Conservation (phyloP, 2,113 vertebrate species). For the Phrynocephalus versicolor region DNA sequence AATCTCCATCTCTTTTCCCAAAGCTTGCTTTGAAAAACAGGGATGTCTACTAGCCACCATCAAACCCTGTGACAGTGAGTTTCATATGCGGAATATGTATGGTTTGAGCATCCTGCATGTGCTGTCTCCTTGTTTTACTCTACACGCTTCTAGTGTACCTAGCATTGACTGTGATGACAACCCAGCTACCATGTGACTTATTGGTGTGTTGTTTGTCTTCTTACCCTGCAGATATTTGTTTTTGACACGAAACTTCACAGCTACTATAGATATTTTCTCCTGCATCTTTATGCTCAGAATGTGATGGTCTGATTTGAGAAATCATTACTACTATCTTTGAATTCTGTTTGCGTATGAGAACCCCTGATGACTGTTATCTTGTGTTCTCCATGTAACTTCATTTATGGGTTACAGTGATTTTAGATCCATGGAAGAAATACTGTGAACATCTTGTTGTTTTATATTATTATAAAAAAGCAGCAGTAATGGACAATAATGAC, state of each 20-base stretch:
- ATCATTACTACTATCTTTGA: too few species aligned
- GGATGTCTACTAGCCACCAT: background rate
- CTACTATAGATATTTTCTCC: background rate
- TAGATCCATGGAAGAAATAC: background rate
- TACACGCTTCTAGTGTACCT: background rate
- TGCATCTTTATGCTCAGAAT: background rate
- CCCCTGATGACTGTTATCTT: background rate
- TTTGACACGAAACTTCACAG: background rate
- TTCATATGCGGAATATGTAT: background rate
- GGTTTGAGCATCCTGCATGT: background rate
- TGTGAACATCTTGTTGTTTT: background rate
- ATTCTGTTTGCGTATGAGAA: background rate
- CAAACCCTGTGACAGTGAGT: background rate
- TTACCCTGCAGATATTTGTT: background rate
- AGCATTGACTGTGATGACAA: background rate
- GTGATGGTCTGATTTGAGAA: background rate
- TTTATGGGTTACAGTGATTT: background rate
- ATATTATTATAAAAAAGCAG: background rate
- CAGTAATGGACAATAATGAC: background rate
- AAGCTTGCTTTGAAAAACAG: background rate
- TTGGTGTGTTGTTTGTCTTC: background rate
- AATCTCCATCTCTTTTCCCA: background rate
- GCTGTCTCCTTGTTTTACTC: background rate
- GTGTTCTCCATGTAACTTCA: background rate
- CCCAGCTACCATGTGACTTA: background rate